These are phyloP conservation scores for Physocephala rufipes DNA, from an alignment of 2,888 invertebrate genomes.

Conservation along the genomic window DNA sequence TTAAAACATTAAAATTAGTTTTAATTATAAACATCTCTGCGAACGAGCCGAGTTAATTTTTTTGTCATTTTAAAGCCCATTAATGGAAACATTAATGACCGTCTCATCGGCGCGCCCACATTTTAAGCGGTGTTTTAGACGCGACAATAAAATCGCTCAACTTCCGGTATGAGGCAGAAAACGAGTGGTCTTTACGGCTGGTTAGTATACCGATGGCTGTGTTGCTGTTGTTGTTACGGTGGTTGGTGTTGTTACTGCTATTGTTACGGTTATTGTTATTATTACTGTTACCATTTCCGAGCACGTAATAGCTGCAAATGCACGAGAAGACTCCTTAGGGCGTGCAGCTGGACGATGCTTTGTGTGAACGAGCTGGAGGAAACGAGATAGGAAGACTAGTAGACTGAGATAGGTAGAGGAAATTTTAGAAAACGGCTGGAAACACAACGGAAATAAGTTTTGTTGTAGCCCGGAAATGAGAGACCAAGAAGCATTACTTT, in stretches of 20 bases:
- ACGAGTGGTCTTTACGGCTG: too few species aligned
- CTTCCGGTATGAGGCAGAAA: too few species aligned
- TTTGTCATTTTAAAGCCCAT: too few species aligned
- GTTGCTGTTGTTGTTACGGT: neutral
- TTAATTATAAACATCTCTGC: neutral
- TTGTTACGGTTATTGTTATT: neutral
- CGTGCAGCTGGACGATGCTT: neutral
- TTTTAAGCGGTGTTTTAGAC: neutral
- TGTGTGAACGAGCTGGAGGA: neutral
- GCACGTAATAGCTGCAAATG: conserved; percentile 7
- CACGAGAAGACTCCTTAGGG: neutral
- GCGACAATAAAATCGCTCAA: neutral
- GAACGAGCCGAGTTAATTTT: neutral
- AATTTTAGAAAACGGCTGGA: neutral
- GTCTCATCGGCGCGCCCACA: neutral
- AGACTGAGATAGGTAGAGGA: too few species aligned
- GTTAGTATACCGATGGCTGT: neutral
- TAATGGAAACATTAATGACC: neutral
- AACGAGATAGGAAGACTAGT: too few species aligned
- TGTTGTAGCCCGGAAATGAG: neutral
- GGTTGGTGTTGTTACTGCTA: too few species aligned
- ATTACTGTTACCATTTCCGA: neutral
- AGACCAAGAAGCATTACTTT: neutral
- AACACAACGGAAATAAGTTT: conserved; percentile 17
- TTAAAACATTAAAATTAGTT: neutral